Percentiles rank a stretch among this genome's conserved stretches.
phyloP scores from a whole-genome alignment of 2,113 vertebrate species.

The Bubalus kerabau region DNA sequence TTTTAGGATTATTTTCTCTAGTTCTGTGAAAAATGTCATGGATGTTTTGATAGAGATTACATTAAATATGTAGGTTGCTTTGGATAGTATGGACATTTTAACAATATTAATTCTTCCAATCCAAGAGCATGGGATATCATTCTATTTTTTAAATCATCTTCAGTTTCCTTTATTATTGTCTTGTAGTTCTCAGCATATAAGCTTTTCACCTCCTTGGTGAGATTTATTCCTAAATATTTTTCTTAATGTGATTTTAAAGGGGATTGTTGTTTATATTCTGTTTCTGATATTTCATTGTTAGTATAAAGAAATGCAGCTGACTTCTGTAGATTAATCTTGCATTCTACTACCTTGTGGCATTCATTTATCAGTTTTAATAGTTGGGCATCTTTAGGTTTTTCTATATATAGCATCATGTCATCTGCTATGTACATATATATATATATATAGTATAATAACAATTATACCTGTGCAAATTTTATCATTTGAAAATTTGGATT shows the following conservation, averaged over 20 bases:
- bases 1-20: not conserved
- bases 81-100: not conserved
- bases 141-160: not conserved
- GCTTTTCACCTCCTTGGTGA: not conserved
- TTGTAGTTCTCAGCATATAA: not conserved
- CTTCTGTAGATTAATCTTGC: not conserved
- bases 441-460: not conserved
- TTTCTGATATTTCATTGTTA: not conserved
- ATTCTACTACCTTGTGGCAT: not conserved
- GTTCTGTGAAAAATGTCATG: not conserved
- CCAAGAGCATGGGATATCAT: not conserved
- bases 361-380: not conserved
- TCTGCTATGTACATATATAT: not conserved
- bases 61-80: not conserved
- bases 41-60: not conserved
- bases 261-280: not conserved
- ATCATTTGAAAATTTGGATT: not conserved
- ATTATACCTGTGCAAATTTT: not conserved
- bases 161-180: not conserved
- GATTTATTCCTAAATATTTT: not conserved
- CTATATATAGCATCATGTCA: not conserved
- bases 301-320: not conserved
- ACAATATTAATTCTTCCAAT: not conserved
- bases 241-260: not conserved
- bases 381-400: not conserved